Evolutionary conservation across 2,113 vertebrate species (phyloP).

Genomic region (Callorhinus ursinus): DNA sequence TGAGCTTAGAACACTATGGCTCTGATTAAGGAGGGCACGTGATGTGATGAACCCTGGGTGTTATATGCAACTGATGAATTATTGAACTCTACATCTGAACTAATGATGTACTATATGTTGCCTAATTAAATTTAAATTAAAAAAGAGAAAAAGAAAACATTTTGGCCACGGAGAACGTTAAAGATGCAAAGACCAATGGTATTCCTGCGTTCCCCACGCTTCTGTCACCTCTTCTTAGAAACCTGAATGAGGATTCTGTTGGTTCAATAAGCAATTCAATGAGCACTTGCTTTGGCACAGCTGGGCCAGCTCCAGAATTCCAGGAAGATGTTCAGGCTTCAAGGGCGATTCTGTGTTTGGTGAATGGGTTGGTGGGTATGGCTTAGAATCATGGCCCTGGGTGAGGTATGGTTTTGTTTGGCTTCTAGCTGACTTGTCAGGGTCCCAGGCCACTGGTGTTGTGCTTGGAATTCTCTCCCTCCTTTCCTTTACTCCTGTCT

Average conservation of each 20-base stretch:
- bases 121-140: neutral
- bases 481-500: neutral
- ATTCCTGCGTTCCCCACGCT: neutral
- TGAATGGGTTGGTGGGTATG: neutral
- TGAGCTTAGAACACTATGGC: neutral
- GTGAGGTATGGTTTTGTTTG: neutral
- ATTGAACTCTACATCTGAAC: neutral
- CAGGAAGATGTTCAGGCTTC: neutral
- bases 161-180: fast-evolving
- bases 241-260: neutral
- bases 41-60: neutral
- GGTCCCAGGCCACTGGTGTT: neutral
- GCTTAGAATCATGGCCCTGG: neutral
- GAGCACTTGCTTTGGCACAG: neutral
- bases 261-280: neutral
- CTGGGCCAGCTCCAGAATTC: neutral
- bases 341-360: neutral
- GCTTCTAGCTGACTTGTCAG: neutral
- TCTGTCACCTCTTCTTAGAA: neutral
- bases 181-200: neutral
- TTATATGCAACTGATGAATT: neutral
- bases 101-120: neutral
- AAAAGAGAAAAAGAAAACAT: neutral
- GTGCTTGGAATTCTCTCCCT: neutral
- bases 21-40: neutral